Evolutionary conservation across 2,113 vertebrate genomes (phyloP).

Genomic region (Hylia prasina): DNA sequence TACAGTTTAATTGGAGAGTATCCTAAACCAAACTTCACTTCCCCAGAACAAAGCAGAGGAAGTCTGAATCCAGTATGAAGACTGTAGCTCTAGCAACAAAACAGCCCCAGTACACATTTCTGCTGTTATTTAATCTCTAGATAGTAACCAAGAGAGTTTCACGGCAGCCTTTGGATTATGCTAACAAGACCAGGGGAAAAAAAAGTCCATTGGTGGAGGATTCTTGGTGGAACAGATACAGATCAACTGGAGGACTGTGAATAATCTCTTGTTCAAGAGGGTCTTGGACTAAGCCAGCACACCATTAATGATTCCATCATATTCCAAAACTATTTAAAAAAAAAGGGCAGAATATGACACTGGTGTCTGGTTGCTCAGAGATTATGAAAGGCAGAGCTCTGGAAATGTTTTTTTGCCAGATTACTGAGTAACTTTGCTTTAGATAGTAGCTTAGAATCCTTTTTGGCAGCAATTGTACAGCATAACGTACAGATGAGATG

Average conservation of each 20-base stretch:
- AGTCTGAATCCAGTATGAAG: background rate
- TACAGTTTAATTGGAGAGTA: background rate
- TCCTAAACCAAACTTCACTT: background rate
- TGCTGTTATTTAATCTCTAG: background rate
- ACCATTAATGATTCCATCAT: background rate
- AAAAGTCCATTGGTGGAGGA: background rate
- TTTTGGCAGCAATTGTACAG: background rate
- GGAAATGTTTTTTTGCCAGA: background rate
- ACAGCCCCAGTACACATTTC: background rate
- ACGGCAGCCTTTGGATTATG: background rate
- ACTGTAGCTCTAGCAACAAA: background rate
- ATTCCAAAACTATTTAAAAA: background rate
- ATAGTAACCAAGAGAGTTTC: background rate
- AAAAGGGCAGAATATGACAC: background rate
- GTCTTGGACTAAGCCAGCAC: background rate
- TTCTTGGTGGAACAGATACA: background rate
- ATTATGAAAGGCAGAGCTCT: background rate
- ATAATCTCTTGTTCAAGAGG: background rate
- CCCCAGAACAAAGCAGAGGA: background rate
- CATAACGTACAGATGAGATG: constrained; percentile 29
- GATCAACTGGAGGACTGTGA: background rate
- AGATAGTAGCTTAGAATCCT: background rate
- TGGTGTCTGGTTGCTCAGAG: background rate
- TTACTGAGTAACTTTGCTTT: background rate
- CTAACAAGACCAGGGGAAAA: background rate